Evolutionary conservation across 2,888 invertebrate genomes (phyloP).

Genomic region (Allacma fusca): DNA sequence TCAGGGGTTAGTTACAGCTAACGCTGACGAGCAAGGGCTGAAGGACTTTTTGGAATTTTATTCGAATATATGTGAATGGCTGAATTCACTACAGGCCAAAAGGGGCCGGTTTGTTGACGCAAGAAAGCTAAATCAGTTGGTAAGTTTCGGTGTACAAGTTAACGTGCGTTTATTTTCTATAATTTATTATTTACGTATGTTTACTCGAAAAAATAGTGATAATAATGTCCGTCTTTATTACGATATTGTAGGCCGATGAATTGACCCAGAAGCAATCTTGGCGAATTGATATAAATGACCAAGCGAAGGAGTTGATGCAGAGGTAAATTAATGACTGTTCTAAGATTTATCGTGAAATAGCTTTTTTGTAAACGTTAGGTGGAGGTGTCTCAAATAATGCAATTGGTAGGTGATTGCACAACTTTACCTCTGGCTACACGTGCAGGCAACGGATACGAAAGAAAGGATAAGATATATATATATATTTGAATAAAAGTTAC

Average conservation of each 20-base stretch:
- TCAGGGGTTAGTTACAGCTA: conserved; percentile 48
- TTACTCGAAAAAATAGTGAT: too few species aligned
- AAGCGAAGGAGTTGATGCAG: conserved; percentile 50
- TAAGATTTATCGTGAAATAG: too few species aligned
- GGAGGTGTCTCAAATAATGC: too few species aligned
- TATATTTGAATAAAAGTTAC: too few species aligned
- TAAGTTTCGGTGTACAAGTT: conserved; percentile 34
- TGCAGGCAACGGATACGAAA: too few species aligned
- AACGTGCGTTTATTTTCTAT: background rate
- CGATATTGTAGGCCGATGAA: conserved; percentile 48
- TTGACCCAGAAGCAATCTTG: conserved; percentile 51
- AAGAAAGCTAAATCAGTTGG: conserved; percentile 52
- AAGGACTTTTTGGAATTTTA: conserved; percentile 59
- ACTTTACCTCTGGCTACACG: too few species aligned
- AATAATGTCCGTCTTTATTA: background rate
- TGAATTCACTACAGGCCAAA: conserved; percentile 56
- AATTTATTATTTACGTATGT: too few species aligned
- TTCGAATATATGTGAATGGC: conserved; percentile 55
- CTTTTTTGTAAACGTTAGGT: too few species aligned
- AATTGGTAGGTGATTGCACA: too few species aligned
- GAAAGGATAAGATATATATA: too few species aligned
- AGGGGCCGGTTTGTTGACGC: conserved; percentile 56
- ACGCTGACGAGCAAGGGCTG: conserved; percentile 53
- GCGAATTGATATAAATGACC: conserved; percentile 55
- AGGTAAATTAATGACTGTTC: conserved; percentile 41